These are phyloP conservation scores for Prionace glauca DNA, from an alignment of 2,797 vertebrate genomes.

Conservation along the genomic window DNA sequence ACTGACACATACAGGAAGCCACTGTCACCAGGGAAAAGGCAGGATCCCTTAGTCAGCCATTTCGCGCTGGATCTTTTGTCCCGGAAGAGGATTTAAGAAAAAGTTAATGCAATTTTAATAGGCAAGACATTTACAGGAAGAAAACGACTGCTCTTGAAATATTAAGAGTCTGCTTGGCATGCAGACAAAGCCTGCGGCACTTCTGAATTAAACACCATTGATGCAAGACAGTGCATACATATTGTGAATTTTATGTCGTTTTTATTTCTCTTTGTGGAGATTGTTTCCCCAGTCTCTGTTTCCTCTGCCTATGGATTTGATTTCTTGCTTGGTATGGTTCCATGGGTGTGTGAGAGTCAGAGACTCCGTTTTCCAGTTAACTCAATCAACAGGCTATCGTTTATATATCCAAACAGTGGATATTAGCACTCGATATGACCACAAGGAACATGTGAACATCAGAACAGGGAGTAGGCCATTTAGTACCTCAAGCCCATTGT, in stretches of 20 bases:
- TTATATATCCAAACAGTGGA: neutral
- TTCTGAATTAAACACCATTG: neutral
- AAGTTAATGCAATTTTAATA: conserved; percentile 14
- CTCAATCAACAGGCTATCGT: neutral
- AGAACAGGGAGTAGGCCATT: neutral
- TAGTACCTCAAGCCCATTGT: neutral
- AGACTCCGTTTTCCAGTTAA: neutral
- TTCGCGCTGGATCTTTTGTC: neutral
- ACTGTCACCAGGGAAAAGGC: conserved; percentile 4
- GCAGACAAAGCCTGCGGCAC: neutral
- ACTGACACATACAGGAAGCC: conserved; percentile 26
- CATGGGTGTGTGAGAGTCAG: neutral
- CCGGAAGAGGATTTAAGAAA: neutral
- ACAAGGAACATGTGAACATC: neutral
- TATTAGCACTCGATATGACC: neutral
- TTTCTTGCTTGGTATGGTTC: neutral
- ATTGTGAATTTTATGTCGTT: neutral
- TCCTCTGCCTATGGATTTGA: neutral
- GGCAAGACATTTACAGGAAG: conserved; percentile 24
- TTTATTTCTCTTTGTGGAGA: neutral
- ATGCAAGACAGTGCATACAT: neutral
- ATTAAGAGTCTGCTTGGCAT: neutral
- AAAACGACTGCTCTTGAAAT: neutral
- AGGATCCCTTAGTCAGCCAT: conserved; percentile 18
- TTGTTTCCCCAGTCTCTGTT: neutral